Conservation (phyloP, 2,113 vertebrate genomes). For the Callaeas wilsoni region DNA sequence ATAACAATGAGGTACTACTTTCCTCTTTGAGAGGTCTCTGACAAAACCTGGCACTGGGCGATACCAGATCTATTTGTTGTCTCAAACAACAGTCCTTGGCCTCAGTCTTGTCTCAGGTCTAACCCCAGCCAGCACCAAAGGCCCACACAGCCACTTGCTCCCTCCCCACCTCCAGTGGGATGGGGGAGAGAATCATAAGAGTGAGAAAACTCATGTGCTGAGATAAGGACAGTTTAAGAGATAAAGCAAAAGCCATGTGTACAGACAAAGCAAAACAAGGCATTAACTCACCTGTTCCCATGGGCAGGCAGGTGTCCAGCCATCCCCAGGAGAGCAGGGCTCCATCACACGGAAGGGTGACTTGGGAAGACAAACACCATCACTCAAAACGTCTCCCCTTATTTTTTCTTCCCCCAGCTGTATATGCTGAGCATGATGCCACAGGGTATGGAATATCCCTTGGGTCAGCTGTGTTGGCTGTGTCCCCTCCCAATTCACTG, state of each 20-base stretch:
- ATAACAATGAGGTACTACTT: background rate
- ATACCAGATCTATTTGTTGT: background rate
- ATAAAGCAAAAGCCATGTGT: background rate
- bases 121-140: background rate
- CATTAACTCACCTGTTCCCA: background rate
- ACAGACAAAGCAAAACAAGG: background rate
- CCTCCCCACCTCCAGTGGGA: background rate
- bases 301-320: background rate
- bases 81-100: background rate
- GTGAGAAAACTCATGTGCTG: background rate
- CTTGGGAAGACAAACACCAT: background rate
- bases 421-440: background rate
- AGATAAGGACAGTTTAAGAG: background rate
- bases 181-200: background rate
- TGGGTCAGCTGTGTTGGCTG: background rate
- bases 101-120: background rate
- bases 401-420: background rate
- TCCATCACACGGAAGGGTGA: background rate
- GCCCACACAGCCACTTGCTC: background rate
- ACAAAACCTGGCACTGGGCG: background rate
- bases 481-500: background rate
- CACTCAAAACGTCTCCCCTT: background rate
- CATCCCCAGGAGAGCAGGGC: background rate
- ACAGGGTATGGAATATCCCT: background rate
- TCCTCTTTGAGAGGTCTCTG: background rate